Evolutionary conservation across 37 sponge, comb jelly and placozoan species (phyloP).

Genomic region (Tethya wilhelma): DNA sequence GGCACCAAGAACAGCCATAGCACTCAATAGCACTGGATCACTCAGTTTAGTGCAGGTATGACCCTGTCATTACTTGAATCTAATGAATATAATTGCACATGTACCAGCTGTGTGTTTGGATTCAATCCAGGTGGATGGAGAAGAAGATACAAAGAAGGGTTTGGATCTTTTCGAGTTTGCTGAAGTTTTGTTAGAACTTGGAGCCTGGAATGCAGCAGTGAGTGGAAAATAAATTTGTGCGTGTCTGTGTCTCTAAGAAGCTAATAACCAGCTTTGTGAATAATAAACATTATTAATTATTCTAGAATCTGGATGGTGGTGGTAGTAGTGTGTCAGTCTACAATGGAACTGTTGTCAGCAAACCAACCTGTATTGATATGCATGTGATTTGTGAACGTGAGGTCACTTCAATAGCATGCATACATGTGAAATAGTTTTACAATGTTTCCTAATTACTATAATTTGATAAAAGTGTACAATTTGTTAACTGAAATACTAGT

Average conservation of each 20-base stretch:
- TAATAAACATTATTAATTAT: background rate
- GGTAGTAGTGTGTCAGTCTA: constrained; percentile 80
- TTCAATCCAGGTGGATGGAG: constrained; percentile 84
- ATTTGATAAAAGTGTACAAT: too few relatives aligned
- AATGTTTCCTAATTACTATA: too few relatives aligned
- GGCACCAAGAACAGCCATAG: constrained; percentile 73
- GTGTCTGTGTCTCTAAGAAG: background rate
- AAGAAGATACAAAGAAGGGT: constrained; percentile 55
- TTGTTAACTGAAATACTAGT: too few relatives aligned
- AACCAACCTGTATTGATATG: constrained; percentile 69
- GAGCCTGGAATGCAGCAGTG: constrained; percentile 61
- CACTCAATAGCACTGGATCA: constrained; percentile 42
- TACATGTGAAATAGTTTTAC: too few relatives aligned
- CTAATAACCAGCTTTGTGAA: background rate
- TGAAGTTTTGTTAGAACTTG: constrained; percentile 44
- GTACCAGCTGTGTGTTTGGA: too few relatives aligned
- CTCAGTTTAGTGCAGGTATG: constrained; percentile 63
- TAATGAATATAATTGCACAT: too few relatives aligned
- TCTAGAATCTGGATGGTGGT: constrained; percentile 82
- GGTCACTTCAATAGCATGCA: constrained; percentile 72
- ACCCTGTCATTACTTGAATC: too few relatives aligned
- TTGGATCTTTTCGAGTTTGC: constrained; percentile 69
- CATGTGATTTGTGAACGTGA: constrained; percentile 58
- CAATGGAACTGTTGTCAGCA: constrained; percentile 51
- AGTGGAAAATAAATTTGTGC: constrained; percentile 10